Evolutionary conservation across 2,113 vertebrate species (phyloP).

Genomic region (Elaphurus davidianus): DNA sequence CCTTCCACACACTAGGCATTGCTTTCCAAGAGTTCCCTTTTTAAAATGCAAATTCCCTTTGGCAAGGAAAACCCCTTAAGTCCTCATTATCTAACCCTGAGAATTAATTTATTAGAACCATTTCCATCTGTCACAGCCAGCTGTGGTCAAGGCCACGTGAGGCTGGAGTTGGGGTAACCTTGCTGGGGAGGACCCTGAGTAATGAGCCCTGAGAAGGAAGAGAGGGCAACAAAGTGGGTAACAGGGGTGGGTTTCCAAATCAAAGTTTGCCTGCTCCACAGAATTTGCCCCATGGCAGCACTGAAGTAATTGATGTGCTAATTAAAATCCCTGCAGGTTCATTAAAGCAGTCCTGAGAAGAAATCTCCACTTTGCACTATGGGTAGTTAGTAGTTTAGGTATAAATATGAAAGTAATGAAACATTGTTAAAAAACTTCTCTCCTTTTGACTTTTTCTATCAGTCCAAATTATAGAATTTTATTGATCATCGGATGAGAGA

Average conservation of each 20-base stretch:
- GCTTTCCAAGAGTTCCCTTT: neutral
- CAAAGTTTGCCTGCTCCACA: neutral
- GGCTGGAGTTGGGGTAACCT: neutral
- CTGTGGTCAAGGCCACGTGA: neutral
- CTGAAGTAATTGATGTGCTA: neutral
- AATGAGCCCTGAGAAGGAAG: neutral
- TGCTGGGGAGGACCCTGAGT: neutral
- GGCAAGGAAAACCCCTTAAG: conserved; percentile 9
- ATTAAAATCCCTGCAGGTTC: neutral
- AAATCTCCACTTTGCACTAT: neutral
- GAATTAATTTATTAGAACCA: conserved; percentile 48
- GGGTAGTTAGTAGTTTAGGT: neutral
- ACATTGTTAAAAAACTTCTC: neutral
- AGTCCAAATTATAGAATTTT: neutral
- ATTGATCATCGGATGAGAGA: neutral
- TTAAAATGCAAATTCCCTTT: conserved; percentile 55
- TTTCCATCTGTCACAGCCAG: conserved; percentile 22
- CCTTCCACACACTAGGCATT: neutral
- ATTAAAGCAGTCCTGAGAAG: neutral
- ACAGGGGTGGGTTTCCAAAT: neutral
- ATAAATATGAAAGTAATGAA: neutral
- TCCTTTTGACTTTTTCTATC: neutral
- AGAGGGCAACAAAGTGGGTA: neutral
- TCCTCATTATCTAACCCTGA: conserved; percentile 25
- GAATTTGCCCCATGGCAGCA: neutral